A percentile compares a stretch with the other conserved stretches of the same genome.
phyloP scores from a whole-genome alignment of 2,888 invertebrate species.

The Ophraella communa region DNA sequence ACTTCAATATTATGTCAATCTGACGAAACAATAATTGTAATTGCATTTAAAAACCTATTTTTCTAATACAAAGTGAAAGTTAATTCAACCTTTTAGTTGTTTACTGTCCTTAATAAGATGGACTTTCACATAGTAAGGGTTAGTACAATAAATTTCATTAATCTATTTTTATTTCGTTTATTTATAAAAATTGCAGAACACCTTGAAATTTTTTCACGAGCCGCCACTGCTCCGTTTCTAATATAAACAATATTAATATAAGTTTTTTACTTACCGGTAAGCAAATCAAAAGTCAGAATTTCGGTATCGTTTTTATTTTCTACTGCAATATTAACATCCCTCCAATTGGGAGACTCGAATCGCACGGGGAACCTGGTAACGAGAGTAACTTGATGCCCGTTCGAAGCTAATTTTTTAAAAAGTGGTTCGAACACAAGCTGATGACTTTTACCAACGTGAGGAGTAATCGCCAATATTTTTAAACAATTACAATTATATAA shows the following conservation, averaged over 20 bases:
- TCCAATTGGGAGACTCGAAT: conserved; percentile 63
- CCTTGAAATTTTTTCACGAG: no score
- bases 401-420: conserved; percentile 65
- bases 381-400: conserved; percentile 73
- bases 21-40: no score
- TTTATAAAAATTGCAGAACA: no score
- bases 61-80: no score
- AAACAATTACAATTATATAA: conserved; percentile 30
- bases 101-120: no score
- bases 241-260: neutral
- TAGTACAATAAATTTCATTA: no score
- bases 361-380: conserved; percentile 69
- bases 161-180: no score
- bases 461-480: conserved; percentile 71
- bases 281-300: conserved; percentile 1
- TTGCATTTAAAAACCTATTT: no score
- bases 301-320: conserved; percentile 12
- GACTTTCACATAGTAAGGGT: no score
- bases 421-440: conserved; percentile 70
- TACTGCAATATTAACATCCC: conserved; percentile 60
- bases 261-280: conserved; percentile 13
- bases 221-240: neutral
- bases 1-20: no score
- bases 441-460: conserved; percentile 75
- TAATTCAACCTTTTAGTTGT: no score